phyloP scores from a whole-genome alignment of 2,113 vertebrate species.

The Albula glossodonta region DNA sequence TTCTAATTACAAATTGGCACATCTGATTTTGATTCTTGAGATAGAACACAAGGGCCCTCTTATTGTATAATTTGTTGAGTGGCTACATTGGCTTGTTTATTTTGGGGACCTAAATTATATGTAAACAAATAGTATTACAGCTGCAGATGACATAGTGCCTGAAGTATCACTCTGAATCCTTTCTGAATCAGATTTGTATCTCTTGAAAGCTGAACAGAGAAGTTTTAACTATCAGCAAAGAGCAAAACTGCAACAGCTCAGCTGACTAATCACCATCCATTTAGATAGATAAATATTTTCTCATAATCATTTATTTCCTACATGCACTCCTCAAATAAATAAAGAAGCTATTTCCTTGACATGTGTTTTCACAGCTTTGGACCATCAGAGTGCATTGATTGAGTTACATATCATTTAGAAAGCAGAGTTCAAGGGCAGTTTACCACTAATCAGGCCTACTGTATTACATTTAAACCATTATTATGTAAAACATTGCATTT shows the following conservation, averaged over 20 bases:
- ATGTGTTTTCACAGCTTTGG: neutral
- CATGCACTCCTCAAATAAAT: neutral
- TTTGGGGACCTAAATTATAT: conserved; percentile 16
- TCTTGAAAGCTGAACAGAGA: neutral
- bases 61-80: conserved; percentile 43
- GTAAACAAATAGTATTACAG: conserved; percentile 24
- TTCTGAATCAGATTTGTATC: neutral
- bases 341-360: neutral
- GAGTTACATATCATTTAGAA: neutral
- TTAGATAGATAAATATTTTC: neutral
- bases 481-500: neutral
- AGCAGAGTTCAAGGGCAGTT: neutral
- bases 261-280: neutral
- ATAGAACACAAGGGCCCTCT: conserved; percentile 28
- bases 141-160: conserved; percentile 4
- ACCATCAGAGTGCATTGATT: neutral
- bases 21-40: conserved; percentile 44
- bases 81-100: conserved; percentile 47
- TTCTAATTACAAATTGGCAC: conserved; percentile 23
- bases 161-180: neutral
- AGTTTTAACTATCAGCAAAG: neutral
- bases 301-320: neutral
- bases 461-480: neutral
- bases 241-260: neutral
- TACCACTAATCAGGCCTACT: neutral